Conservation (phyloP, 2,797 vertebrate genomes). For the Phoebastria nigripes region DNA sequence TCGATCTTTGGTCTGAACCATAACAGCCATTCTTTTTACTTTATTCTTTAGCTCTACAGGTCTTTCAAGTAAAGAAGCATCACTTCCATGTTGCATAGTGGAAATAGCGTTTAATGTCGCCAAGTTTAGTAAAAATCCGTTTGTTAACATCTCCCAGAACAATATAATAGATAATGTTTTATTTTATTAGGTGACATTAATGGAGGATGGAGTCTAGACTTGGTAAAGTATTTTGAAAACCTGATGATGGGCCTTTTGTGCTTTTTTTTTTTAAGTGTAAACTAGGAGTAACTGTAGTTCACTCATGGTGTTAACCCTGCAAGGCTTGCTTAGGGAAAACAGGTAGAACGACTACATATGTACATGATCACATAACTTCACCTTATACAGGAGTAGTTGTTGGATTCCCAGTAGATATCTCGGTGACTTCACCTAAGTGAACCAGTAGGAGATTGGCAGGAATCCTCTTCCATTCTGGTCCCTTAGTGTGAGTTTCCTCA, state of each 20-base stretch:
- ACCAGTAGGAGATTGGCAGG: neutral
- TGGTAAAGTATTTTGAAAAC: neutral
- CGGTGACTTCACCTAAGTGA: neutral
- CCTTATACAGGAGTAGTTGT: neutral
- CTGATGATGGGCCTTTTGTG: neutral
- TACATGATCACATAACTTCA: neutral
- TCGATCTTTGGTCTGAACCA: neutral
- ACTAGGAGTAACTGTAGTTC: neutral
- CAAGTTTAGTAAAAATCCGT: neutral
- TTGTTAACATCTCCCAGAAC: neutral
- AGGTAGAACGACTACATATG: neutral
- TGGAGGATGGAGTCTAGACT: neutral
- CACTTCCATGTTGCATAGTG: neutral
- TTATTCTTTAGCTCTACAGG: neutral
- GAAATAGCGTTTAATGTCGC: neutral
- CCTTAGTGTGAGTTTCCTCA: neutral
- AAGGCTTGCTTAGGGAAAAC: neutral
- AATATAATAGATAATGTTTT: neutral
- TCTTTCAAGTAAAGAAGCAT: neutral
- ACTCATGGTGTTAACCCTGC: neutral
- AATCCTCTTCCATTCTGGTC: neutral
- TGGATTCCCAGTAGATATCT: neutral
- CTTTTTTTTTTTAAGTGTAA: neutral
- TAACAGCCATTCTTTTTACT: neutral
- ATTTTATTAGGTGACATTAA: neutral